Evolutionary conservation across 2,113 vertebrate genomes (phyloP).

Genomic region (Herpetotheres cachinnans): DNA sequence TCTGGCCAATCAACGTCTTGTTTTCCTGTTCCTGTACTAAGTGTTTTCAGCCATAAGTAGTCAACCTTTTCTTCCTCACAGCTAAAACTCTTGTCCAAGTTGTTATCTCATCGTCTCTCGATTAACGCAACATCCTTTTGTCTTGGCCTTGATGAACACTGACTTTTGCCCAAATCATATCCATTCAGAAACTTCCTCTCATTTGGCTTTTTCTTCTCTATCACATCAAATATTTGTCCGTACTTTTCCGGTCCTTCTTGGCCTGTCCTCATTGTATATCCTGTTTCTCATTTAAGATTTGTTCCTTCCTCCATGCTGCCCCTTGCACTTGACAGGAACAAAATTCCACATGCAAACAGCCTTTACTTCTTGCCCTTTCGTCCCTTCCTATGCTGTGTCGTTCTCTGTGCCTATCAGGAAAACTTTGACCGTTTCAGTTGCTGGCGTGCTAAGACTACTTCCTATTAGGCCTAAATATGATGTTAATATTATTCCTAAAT

Average conservation of each 20-base stretch:
- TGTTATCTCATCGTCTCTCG: neutral
- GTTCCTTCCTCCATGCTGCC: neutral
- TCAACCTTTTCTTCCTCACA: neutral
- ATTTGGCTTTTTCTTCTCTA: neutral
- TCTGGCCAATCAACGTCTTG: neutral
- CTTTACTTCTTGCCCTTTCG: neutral
- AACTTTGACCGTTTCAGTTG: neutral
- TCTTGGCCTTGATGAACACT: neutral
- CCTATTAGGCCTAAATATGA: neutral
- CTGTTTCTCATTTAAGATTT: neutral
- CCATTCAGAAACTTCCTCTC: conserved; percentile 36
- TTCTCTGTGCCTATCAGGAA: neutral
- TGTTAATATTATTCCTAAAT: neutral
- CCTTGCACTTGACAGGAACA: neutral
- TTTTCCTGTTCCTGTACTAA: conserved; percentile 13
- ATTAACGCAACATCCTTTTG: conserved; percentile 8
- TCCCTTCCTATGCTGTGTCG: neutral
- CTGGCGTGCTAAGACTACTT: neutral
- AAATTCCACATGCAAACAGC: neutral
- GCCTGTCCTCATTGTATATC: neutral
- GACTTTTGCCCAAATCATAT: neutral
- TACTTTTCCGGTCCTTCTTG: neutral
- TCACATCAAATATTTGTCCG: neutral
- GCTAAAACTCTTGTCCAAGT: neutral
- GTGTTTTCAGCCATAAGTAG: neutral